A percentile compares a stretch with the other conserved stretches of the same genome.
phyloP scores from a whole-genome alignment of 1,140 invertebrate species.

The Ectropis grisescens region DNA sequence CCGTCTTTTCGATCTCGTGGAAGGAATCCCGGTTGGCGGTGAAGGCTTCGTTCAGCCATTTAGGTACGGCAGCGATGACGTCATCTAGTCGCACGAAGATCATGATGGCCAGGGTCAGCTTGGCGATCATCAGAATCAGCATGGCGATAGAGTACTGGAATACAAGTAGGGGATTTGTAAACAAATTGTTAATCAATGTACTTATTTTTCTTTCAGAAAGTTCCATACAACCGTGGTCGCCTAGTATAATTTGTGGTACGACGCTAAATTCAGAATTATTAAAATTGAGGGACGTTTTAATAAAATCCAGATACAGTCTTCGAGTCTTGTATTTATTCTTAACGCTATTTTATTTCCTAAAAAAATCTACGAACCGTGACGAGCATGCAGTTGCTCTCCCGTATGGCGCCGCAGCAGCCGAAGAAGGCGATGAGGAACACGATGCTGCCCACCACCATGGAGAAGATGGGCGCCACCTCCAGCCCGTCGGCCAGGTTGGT shows the following conservation, averaged over 20 bases:
- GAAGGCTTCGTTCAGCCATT: conserved; percentile 32
- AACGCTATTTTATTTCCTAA: no score
- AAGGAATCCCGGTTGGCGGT: conserved; percentile 21
- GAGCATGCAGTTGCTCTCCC: conserved; percentile 90
- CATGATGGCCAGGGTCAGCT: conserved; percentile 33
- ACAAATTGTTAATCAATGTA: no score
- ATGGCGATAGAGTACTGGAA: conserved; percentile 50
- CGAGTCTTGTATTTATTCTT: no score
- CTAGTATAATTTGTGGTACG: no score
- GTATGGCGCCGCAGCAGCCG: conserved; percentile 91
- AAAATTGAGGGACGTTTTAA: no score
- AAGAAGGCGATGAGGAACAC: conserved; percentile 90
- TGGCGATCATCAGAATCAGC: conserved; percentile 47
- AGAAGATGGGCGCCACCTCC: conserved; percentile 79
- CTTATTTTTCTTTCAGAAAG: no score
- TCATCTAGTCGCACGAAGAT: conserved; percentile 43
- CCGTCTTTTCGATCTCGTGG: conserved; percentile 36
- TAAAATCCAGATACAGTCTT: no score
- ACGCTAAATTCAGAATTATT: no score
- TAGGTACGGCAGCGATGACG: conserved; percentile 20
- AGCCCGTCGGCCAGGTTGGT: conserved; percentile 79
- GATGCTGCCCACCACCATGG: conserved; percentile 81
- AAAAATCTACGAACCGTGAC: no score
- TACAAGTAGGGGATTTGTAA: no score
- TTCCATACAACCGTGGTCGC: no score